A percentile compares a stretch with the other conserved stretches of the same genome.
These are phyloP conservation scores for Muntiacus reevesi DNA, from an alignment of 2,113 vertebrate genomes.

Conservation along the genomic window DNA sequence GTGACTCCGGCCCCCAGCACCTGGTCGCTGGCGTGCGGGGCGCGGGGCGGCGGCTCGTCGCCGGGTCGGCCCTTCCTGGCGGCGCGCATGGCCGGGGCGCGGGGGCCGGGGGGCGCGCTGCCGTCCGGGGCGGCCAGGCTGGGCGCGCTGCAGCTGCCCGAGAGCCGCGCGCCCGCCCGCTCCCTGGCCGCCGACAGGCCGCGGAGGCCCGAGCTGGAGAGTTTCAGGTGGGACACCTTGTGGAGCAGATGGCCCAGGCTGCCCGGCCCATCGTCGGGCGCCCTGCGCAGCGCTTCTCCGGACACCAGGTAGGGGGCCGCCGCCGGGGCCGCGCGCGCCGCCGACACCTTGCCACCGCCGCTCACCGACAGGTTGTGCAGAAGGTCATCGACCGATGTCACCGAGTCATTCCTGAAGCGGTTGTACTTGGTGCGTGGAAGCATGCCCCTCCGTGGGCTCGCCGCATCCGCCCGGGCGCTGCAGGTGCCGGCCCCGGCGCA, in stretches of 20 bases:
- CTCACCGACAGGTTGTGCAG: conserved; percentile 97
- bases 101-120: conserved; percentile 55
- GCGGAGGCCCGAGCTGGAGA: conserved; percentile 94
- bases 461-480: conserved; percentile 91
- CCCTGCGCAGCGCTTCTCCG: conserved; percentile 85
- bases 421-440: conserved; percentile 99
- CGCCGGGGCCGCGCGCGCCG: conserved; percentile 85
- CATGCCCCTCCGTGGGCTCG: conserved; percentile 97
- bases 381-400: conserved; percentile 98
- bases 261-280: conserved; percentile 94
- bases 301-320: conserved; percentile 89
- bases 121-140: conserved; percentile 86
- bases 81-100: conserved; percentile 76
- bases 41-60: conserved; percentile 78
- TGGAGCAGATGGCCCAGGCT: conserved; percentile 96
- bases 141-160: conserved; percentile 87
- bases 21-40: conserved; percentile 94
- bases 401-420: conserved; percentile 99
- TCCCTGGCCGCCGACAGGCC: conserved; percentile 96
- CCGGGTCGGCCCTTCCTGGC: conserved; percentile 44
- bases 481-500: conserved; percentile 86
- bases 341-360: conserved; percentile 87
- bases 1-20: conserved; percentile 97
- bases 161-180: conserved; percentile 95
- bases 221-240: conserved; percentile 98